Evolutionary conservation across 2,797 vertebrate genomes (phyloP).

Genomic region (Macropodus opercularis): DNA sequence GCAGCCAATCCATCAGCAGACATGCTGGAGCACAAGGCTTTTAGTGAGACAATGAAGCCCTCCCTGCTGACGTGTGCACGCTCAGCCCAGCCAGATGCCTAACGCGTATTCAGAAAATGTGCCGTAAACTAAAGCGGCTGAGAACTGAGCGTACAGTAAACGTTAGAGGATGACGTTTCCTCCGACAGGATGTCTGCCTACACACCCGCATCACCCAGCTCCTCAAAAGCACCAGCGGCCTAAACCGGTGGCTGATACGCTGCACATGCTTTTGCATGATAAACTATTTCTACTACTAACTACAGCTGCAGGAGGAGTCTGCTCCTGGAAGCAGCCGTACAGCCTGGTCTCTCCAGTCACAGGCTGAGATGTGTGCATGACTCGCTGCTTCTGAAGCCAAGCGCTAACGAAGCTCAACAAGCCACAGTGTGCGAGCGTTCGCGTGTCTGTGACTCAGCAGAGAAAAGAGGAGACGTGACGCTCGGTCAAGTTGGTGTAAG

Average conservation of each 20-base stretch:
- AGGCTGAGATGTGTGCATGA: conserved; percentile 36
- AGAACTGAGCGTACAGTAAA: conserved; percentile 41
- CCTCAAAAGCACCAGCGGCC: conserved; percentile 16
- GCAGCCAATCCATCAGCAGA: conserved; percentile 42
- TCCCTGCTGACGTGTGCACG: conserved; percentile 36
- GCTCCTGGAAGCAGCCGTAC: conserved; percentile 38
- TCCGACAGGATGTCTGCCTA: conserved; percentile 21
- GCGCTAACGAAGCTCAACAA: conserved; percentile 39
- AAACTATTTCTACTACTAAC: no score
- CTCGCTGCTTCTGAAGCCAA: conserved; percentile 63
- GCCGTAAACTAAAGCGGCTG: conserved; percentile 44
- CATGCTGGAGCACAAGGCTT: conserved; percentile 55
- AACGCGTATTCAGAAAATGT: conserved; percentile 20
- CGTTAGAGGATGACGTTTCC: conserved; percentile 28
- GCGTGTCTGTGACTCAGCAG: conserved; percentile 30
- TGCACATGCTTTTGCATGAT: conserved; percentile 39
- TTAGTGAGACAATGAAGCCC: conserved; percentile 50
- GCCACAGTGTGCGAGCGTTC: conserved; percentile 5
- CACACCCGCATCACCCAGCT: conserved; percentile 35
- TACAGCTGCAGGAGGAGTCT: conserved; percentile 1
- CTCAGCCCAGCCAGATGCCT: conserved; percentile 37
- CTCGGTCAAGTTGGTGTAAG: conserved; percentile 34
- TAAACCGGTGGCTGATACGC: conserved; percentile 34
- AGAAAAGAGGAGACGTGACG: conserved; percentile 25
- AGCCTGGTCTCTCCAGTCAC: no score